Conservation (phyloP, 2,113 vertebrate species). For the Mastomys natalensis region DNA sequence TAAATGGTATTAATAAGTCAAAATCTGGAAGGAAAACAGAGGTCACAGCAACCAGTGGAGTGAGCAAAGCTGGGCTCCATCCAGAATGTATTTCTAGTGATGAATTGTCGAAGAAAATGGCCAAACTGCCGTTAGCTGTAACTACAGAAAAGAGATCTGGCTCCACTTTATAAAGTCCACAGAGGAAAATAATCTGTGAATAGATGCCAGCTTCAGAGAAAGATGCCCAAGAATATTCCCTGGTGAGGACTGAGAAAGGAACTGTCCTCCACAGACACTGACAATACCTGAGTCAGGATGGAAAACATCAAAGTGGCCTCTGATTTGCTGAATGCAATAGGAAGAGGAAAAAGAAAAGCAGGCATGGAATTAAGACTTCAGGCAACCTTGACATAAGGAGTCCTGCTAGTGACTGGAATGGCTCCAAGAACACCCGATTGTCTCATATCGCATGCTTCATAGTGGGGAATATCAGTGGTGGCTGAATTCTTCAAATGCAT, state of each 20-base stretch:
- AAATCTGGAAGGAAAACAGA: not conserved
- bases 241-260: not conserved
- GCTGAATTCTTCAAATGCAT: not conserved
- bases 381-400: not conserved
- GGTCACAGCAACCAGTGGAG: not conserved
- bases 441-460: not conserved
- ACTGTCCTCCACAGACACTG: not conserved
- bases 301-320: not conserved
- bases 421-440: not conserved
- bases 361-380: not conserved
- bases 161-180: not conserved
- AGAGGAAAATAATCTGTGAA: not conserved
- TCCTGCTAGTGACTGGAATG: not conserved
- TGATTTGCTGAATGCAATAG: not conserved
- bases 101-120: not conserved
- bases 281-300: not conserved
- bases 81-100: constrained; percentile 1
- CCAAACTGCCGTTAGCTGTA: not conserved
- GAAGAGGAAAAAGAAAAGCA: not conserved
- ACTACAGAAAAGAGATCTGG: not conserved
- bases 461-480: not conserved
- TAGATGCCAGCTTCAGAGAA: not conserved
- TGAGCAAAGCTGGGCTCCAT: not conserved
- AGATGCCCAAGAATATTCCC: not conserved
- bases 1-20: not conserved